Conservation (phyloP, 2,888 invertebrate genomes). For the Idaea aversata region DNA sequence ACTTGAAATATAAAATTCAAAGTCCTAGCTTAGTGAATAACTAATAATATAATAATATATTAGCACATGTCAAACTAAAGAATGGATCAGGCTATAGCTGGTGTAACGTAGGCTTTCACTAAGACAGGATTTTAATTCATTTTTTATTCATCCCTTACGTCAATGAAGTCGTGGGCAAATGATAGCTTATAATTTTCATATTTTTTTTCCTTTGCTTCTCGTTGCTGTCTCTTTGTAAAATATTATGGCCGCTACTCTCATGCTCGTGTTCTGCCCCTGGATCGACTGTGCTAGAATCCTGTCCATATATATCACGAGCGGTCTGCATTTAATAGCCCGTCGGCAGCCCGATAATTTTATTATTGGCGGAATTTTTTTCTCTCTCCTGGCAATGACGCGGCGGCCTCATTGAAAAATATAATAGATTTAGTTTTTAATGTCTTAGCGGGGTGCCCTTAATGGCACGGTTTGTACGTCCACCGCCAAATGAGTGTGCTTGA, state of each 20-base stretch:
- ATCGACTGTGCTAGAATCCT: constrained; percentile 44
- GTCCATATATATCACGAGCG: constrained; percentile 71
- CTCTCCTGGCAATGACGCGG: constrained; percentile 58
- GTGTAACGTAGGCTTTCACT: no score
- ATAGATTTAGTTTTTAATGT: constrained; percentile 54
- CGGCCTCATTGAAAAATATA: constrained; percentile 62
- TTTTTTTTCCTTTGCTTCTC: no score
- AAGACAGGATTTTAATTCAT: no score
- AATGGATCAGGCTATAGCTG: no score
- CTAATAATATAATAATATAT: no score
- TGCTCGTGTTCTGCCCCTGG: constrained; percentile 25
- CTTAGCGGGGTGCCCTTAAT: constrained; percentile 49
- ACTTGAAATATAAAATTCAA: no score
- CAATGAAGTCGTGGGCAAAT: no score
- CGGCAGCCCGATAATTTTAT: constrained; percentile 77
- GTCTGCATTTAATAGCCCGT: constrained; percentile 76
- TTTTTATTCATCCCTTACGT: no score
- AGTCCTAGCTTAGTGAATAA: no score
- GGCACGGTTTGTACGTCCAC: constrained; percentile 32
- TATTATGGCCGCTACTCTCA: constrained; percentile 26
- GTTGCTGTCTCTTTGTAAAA: neutral
- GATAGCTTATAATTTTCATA: no score
- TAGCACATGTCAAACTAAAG: no score
- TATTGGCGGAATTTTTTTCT: constrained; percentile 68
- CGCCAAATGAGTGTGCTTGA: constrained; percentile 42